A percentile compares a stretch with the other conserved stretches of the same genome.
These are phyloP conservation scores for Antheraea yamamai DNA, from an alignment of 2,888 invertebrate species.

Conservation along the genomic window DNA sequence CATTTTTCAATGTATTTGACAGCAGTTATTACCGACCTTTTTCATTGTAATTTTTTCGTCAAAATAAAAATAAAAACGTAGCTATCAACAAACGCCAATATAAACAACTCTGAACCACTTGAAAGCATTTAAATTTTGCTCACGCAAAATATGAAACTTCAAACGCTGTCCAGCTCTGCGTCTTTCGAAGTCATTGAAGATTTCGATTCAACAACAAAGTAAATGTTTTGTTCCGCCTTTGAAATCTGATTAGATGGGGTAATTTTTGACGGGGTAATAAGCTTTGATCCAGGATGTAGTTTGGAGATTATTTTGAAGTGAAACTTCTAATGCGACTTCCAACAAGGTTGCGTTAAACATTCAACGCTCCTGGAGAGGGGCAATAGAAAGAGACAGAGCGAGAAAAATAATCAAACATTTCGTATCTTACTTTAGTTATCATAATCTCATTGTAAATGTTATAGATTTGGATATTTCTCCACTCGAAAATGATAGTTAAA, in stretches of 20 bases:
- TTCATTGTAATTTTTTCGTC: not conserved
- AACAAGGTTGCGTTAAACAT: too few relatives aligned
- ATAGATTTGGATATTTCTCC: too few relatives aligned
- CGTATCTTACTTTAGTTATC: too few relatives aligned
- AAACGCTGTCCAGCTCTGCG: constrained; percentile 31
- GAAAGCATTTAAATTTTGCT: constrained; percentile 41
- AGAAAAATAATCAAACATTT: too few relatives aligned
- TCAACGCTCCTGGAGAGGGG: too few relatives aligned
- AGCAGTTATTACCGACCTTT: not conserved
- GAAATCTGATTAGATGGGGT: constrained; percentile 19
- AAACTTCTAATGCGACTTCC: too few relatives aligned
- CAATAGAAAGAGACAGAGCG: too few relatives aligned
- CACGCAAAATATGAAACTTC: constrained; percentile 33
- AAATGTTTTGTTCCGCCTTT: constrained; percentile 22
- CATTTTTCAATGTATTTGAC: not conserved
- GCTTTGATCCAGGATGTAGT: not conserved
- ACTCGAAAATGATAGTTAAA: too few relatives aligned
- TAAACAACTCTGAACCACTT: constrained; percentile 34
- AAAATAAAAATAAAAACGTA: not conserved
- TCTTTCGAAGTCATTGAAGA: constrained; percentile 31
- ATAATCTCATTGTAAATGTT: too few relatives aligned
- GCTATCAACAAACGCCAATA: constrained; percentile 26
- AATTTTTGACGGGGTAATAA: constrained; percentile 18
- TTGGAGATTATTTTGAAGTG: too few relatives aligned
- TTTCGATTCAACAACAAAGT: constrained; percentile 24